Evolutionary conservation across 2,113 vertebrate genomes (phyloP).

Genomic region (Rhagologus leucostigma): DNA sequence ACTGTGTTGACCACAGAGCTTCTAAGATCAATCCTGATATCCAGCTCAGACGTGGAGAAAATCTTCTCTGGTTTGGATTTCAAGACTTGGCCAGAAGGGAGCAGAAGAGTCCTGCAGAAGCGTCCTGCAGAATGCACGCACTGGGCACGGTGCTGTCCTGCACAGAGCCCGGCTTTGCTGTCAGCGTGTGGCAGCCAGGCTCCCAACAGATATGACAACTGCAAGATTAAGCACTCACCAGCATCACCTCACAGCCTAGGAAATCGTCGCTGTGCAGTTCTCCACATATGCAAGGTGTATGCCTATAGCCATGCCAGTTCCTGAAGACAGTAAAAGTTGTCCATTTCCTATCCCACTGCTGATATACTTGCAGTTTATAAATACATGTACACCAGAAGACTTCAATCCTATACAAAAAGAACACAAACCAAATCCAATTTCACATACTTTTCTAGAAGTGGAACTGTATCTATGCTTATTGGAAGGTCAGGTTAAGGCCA

Average conservation of each 20-base stretch:
- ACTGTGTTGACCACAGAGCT: neutral
- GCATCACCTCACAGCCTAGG: neutral
- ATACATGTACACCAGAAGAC: neutral
- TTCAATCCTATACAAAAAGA: neutral
- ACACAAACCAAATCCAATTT: neutral
- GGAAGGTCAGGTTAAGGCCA: neutral
- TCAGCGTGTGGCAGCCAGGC: neutral
- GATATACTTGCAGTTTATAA: neutral
- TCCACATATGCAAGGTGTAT: neutral
- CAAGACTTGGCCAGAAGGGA: slow-evolving; percentile 46
- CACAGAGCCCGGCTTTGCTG: neutral
- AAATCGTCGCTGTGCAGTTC: neutral
- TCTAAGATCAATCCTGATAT: neutral
- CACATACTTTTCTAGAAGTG: neutral
- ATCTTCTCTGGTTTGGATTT: neutral
- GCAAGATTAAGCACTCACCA: neutral
- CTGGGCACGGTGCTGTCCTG: neutral
- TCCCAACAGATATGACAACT: neutral
- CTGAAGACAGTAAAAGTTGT: neutral
- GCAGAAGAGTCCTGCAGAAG: slow-evolving; percentile 39
- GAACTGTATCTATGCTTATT: neutral
- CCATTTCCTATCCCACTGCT: neutral
- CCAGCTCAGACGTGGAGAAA: neutral
- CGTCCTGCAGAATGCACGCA: neutral
- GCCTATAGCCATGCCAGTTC: neutral